Conservation (phyloP, 1,140 invertebrate species). For the Lepidurus couesii region DNA sequence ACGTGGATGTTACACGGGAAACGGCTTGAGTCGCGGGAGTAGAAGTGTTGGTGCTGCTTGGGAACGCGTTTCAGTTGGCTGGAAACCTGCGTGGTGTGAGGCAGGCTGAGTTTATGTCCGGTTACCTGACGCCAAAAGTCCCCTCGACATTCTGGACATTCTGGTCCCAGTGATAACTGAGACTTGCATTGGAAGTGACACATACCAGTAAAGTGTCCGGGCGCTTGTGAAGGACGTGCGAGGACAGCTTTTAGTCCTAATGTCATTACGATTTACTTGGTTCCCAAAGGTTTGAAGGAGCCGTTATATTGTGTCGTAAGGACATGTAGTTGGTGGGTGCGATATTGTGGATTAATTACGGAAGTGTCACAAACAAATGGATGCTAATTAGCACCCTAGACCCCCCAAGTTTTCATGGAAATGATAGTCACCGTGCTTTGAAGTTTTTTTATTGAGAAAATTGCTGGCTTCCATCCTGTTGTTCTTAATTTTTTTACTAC, state of each 20-base stretch:
- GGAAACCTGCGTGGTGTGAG: neutral
- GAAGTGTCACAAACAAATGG: neutral
- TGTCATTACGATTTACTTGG: too few relatives aligned
- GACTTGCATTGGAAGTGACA: too few relatives aligned
- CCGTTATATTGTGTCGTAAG: too few relatives aligned
- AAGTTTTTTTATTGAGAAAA: neutral
- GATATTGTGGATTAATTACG: neutral
- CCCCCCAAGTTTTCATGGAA: neutral
- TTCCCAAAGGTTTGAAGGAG: too few relatives aligned
- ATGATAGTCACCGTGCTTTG: neutral
- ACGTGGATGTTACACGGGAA: neutral
- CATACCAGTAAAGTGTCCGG: too few relatives aligned
- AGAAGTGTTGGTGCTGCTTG: slow-evolving; percentile 1
- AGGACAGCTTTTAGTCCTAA: too few relatives aligned
- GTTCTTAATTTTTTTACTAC: neutral
- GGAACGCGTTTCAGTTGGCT: neutral
- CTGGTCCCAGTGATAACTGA: too few relatives aligned
- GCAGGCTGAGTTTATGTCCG: neutral
- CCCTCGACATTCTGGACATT: neutral
- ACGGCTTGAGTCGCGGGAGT: neutral
- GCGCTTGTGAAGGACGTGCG: too few relatives aligned
- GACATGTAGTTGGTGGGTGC: too few relatives aligned
- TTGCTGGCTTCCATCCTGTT: neutral
- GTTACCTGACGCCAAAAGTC: neutral
- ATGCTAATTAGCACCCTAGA: neutral